Evolutionary conservation across 2,888 invertebrate genomes (phyloP).

Genomic region (Clivina fossor): DNA sequence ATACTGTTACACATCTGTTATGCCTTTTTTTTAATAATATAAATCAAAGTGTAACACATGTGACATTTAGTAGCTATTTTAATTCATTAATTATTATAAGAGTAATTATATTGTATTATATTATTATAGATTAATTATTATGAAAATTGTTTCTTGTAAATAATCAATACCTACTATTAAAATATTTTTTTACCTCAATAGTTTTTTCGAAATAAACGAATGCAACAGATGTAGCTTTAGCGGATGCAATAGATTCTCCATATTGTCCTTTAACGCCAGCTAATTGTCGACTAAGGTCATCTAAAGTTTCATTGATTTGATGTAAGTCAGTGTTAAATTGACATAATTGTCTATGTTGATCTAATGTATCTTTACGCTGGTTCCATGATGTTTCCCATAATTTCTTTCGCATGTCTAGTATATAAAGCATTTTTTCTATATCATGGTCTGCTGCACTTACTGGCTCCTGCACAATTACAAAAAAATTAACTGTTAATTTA

Average conservation of each 20-base stretch:
- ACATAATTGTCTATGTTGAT: slow-evolving; percentile 65
- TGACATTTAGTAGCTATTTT: too few species aligned
- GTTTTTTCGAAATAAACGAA: slow-evolving; percentile 78
- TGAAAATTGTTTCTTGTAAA: too few species aligned
- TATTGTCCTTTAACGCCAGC: slow-evolving; percentile 66
- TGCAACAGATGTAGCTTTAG: slow-evolving; percentile 68
- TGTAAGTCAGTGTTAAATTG: slow-evolving; percentile 69
- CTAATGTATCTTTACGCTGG: slow-evolving; percentile 61
- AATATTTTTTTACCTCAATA: slow-evolving; percentile 67
- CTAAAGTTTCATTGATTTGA: slow-evolving; percentile 70
- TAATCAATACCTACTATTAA: too few species aligned
- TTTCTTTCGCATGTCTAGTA: slow-evolving; percentile 62
- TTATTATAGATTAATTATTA: too few species aligned
- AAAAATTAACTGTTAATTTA: too few species aligned
- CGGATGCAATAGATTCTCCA: slow-evolving; percentile 71
- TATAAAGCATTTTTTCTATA: slow-evolving; percentile 65
- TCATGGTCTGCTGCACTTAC: slow-evolving; percentile 67
- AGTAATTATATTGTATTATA: too few species aligned
- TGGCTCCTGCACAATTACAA: slow-evolving; percentile 60
- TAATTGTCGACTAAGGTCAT: slow-evolving; percentile 66
- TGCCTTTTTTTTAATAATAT: too few species aligned
- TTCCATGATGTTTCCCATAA: slow-evolving; percentile 67
- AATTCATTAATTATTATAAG: too few species aligned
- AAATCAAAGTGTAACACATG: too few species aligned
- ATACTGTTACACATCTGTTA: too few species aligned